Conservation (phyloP, 2,113 vertebrate species). For the Hucho hucho region DNA sequence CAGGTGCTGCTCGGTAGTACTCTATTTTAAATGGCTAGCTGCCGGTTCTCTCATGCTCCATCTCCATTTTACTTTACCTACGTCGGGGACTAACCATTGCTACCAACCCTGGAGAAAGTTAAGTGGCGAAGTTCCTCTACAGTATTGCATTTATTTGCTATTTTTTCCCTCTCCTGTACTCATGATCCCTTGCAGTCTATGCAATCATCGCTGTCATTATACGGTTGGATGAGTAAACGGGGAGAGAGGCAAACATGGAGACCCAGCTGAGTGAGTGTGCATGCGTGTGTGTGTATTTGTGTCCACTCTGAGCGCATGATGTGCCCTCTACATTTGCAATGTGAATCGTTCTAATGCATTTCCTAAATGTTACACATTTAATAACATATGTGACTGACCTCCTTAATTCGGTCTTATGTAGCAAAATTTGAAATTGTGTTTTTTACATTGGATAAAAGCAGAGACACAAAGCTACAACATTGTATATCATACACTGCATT, state of each 20-base stretch:
- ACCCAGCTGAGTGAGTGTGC: conserved; percentile 15
- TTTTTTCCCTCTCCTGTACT: background rate
- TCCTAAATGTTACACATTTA: background rate
- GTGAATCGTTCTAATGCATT: conserved; percentile 20
- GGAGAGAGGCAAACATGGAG: too few relatives aligned
- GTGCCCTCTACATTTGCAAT: conserved; percentile 19
- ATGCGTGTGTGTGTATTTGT: background rate
- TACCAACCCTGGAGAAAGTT: background rate
- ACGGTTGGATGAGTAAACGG: conserved; percentile 36
- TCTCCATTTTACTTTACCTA: background rate
- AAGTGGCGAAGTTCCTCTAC: conserved; percentile 6
- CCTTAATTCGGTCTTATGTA: too few relatives aligned
- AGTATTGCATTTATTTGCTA: conserved; percentile 14
- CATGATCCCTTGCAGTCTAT: conserved; percentile 14
- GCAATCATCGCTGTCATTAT: conserved; percentile 38
- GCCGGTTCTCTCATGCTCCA: background rate
- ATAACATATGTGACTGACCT: background rate
- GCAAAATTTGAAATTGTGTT: too few relatives aligned
- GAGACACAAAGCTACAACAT: too few relatives aligned
- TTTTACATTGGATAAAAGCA: background rate
- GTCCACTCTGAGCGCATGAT: conserved; percentile 15
- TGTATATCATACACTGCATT: too few relatives aligned
- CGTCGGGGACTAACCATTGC: background rate
- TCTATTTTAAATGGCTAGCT: conserved; percentile 41
- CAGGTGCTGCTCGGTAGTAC: conserved; percentile 65